Base-by-base conservation (phyloP, 2,888 invertebrate species). In the Chorisops tibialis region DNA sequence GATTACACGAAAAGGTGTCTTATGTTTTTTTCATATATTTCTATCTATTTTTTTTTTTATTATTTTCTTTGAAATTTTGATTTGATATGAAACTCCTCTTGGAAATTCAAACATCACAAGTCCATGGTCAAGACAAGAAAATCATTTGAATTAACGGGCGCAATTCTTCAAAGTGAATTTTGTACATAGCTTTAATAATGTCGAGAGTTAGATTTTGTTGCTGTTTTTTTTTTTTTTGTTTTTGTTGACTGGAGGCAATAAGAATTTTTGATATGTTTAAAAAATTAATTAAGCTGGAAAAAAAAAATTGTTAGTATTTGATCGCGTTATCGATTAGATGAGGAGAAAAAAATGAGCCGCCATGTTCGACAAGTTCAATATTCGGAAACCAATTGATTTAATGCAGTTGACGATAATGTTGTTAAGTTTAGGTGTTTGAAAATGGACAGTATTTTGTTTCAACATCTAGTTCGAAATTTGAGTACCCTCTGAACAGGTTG, bases 1-100 rank as follows among this genome's bases (percentile, higher is more conserved):
- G 56, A 56, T 56, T 56, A 56, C 56, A 56, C 56, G n/a, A 18
- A 56, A 43, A 56, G 24, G 43, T 56, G 30, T 56, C 56, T 56
- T 45, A 35, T 30, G 43, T 43, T 56, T 56, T 56, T 56, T 43
- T 56, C 43, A 3, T 19, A 16, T 14, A 7, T 51, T 51, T 19
- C 14, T 21, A 14, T 51, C 16, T 50, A 21, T 19, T 21, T 37
- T 50, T 30, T 35, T 35, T 50, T 16, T 35, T 24, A 22, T 24
- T 4, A 24, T 5, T 24, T 49, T 38, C 9, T 52, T 52, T 11
- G 18, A 14, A 21, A 21, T 19, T 22, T 21, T 50, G 50, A 16
- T 14, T 14, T 45, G 43, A 6, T 30, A 45, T 16, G 41, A 4
- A 16, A 24, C 6, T 18, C 14, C n/a, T 21, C 14, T 35, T 7